Evolutionary conservation across 1,140 invertebrate species (phyloP).

Genomic region (Elymnias hypermnestra): DNA sequence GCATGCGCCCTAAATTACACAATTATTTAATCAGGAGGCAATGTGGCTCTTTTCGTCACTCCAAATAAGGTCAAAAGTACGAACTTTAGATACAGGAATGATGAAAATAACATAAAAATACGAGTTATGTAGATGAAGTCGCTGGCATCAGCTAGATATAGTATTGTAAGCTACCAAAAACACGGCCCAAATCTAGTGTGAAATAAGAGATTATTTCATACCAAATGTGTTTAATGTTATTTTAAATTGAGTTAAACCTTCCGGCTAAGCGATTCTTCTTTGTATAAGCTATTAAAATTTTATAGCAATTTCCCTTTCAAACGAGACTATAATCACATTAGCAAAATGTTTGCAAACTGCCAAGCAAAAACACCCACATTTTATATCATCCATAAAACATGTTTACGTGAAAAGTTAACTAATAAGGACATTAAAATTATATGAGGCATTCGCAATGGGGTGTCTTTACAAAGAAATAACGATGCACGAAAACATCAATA

Average conservation of each 20-base stretch:
- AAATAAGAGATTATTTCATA: too few relatives aligned
- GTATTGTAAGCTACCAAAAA: too few relatives aligned
- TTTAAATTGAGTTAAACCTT: slow-evolving; percentile 8
- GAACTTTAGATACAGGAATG: too few relatives aligned
- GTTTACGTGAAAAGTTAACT: slow-evolving; percentile 53
- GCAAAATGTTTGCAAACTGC: slow-evolving; percentile 31
- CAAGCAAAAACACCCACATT: slow-evolving; percentile 33
- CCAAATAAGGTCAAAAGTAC: too few relatives aligned
- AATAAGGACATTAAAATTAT: slow-evolving; percentile 61
- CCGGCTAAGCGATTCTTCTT: slow-evolving; percentile 8
- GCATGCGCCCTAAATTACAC: too few relatives aligned
- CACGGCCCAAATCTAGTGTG: too few relatives aligned
- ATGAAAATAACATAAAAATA: too few relatives aligned
- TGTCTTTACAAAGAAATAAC: slow-evolving; percentile 14
- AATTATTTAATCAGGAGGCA: too few relatives aligned
- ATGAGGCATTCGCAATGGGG: slow-evolving; percentile 39
- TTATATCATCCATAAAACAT: slow-evolving; percentile 44
- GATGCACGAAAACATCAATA: slow-evolving; percentile 10
- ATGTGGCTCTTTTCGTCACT: too few relatives aligned
- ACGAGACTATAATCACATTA: slow-evolving; percentile 23
- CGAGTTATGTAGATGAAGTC: too few relatives aligned
- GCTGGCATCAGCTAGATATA: too few relatives aligned
- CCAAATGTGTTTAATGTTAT: too few relatives aligned
- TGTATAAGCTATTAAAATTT: slow-evolving; percentile 15
- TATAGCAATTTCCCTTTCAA: slow-evolving; percentile 21